Percentiles rank a stretch among this genome's conserved stretches.
These are phyloP conservation scores for Platycnemis pennipes DNA, from an alignment of 2,888 invertebrate species.

Conservation along the genomic window DNA sequence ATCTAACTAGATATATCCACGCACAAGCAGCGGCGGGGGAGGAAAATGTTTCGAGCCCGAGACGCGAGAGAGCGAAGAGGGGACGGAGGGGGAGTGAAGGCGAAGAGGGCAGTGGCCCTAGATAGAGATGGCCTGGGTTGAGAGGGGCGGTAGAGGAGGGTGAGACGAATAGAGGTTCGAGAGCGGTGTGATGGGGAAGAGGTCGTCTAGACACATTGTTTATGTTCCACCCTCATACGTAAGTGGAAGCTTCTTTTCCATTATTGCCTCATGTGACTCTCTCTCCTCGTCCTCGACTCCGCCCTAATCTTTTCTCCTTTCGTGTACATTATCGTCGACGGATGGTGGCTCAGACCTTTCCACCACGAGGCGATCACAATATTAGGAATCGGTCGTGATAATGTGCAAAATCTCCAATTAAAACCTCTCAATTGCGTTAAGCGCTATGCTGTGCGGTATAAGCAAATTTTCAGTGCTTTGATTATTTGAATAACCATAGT, in stretches of 20 bases:
- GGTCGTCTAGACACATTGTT: conserved; percentile 40
- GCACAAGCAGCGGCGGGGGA: background rate
- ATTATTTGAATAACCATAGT: too few species aligned
- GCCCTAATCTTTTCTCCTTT: background rate
- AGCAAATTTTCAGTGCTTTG: too few species aligned
- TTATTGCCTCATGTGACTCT: background rate
- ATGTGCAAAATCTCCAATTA: background rate
- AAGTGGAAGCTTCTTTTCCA: background rate
- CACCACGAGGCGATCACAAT: background rate
- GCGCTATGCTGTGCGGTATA: too few species aligned
- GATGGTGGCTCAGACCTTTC: background rate
- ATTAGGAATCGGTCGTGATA: background rate
- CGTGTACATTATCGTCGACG: background rate
- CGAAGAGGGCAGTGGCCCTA: background rate
- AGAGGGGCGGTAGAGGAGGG: background rate
- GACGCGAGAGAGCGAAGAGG: background rate
- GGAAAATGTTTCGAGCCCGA: background rate
- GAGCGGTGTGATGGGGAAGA: background rate
- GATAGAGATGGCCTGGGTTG: background rate
- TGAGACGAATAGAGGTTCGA: background rate
- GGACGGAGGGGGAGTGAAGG: background rate
- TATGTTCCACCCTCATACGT: conserved; percentile 1
- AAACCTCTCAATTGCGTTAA: too few species aligned
- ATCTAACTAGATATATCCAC: too few species aligned
- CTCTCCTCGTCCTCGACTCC: background rate